Percentiles rank a stretch among this genome's conserved stretches.
These are phyloP conservation scores for Ischnus inquisitorius DNA, from an alignment of 2,888 invertebrate genomes.

Conservation along the genomic window DNA sequence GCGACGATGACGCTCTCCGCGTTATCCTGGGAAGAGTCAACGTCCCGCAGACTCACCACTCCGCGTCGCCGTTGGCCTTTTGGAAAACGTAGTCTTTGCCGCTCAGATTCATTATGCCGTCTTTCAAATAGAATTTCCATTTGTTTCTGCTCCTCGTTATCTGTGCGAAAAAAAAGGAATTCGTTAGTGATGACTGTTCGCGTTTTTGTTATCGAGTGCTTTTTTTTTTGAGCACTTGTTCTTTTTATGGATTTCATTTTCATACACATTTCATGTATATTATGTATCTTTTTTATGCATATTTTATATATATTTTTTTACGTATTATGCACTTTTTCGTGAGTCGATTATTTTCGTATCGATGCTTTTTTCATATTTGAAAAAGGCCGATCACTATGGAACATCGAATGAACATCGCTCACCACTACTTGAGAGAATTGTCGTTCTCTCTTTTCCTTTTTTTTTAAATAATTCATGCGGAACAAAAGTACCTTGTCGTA, in stretches of 20 bases:
- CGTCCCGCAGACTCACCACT: conserved; percentile 91
- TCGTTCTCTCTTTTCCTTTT: neutral
- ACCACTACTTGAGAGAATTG: too few species aligned
- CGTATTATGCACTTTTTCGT: too few species aligned
- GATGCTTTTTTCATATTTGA: too few species aligned
- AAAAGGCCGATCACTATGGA: too few species aligned
- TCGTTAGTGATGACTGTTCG: conserved; percentile 4
- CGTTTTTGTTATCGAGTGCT: neutral
- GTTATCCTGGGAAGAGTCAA: conserved; percentile 28
- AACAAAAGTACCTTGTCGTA: conserved; percentile 94
- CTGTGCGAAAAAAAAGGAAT: conserved; percentile 85
- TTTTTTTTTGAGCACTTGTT: too few species aligned
- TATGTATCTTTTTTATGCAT: too few species aligned
- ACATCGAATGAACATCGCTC: too few species aligned
- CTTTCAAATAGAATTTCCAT: conserved; percentile 99
- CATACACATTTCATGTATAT: too few species aligned
- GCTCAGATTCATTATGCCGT: conserved; percentile 99
- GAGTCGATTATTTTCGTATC: too few species aligned
- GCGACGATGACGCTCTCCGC: conserved; percentile 18
- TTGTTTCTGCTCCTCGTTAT: conserved; percentile 99
- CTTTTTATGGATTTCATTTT: too few species aligned
- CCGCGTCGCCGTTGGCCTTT: conserved; percentile 99
- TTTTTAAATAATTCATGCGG: neutral
- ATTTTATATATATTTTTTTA: too few species aligned
- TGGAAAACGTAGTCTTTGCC: conserved; percentile 99